Percentiles rank a stretch among this genome's conserved stretches.
Conservation (phyloP, 1,140 invertebrate species). For the Plodia interpunctella region DNA sequence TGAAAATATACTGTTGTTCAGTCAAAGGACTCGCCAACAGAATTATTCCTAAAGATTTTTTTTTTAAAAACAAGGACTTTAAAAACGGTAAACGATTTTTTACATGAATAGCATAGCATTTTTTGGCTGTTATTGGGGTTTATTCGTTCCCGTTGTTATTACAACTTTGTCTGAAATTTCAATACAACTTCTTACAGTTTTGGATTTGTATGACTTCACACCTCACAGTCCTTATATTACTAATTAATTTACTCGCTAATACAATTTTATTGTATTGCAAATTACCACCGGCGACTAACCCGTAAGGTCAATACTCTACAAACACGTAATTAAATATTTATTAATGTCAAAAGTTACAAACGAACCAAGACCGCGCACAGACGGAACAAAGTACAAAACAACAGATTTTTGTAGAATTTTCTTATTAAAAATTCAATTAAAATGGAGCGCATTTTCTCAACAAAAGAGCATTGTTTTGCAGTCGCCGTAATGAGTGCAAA, state of each 20-base stretch:
- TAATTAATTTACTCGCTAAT: background rate
- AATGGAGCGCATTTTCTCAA: conserved; percentile 14
- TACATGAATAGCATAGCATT: too few species aligned
- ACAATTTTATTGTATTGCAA: conserved; percentile 5
- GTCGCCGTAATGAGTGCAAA: conserved; percentile 14
- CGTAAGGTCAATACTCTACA: conserved; percentile 23
- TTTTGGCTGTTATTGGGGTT: too few species aligned
- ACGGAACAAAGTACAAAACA: conserved; percentile 11
- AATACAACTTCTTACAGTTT: too few species aligned
- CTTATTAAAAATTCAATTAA: conserved; percentile 27
- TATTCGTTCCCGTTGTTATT: too few species aligned
- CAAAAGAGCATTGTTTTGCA: conserved; percentile 23
- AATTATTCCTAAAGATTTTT: too few species aligned
- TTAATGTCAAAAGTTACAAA: conserved; percentile 36
- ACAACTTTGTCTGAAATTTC: too few species aligned
- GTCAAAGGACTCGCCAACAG: too few species aligned
- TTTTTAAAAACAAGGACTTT: too few species aligned
- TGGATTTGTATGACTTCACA: conserved; percentile 9
- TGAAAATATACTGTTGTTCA: conserved; percentile 37
- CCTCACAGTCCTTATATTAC: background rate
- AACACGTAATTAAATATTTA: conserved; percentile 33
- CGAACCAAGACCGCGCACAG: background rate
- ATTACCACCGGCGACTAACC: background rate
- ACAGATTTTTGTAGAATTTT: conserved; percentile 11
- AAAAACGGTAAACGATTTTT: too few species aligned